These are phyloP conservation scores for Tigriopus japonicus DNA, from an alignment of 1,140 invertebrate genomes.

Conservation along the genomic window DNA sequence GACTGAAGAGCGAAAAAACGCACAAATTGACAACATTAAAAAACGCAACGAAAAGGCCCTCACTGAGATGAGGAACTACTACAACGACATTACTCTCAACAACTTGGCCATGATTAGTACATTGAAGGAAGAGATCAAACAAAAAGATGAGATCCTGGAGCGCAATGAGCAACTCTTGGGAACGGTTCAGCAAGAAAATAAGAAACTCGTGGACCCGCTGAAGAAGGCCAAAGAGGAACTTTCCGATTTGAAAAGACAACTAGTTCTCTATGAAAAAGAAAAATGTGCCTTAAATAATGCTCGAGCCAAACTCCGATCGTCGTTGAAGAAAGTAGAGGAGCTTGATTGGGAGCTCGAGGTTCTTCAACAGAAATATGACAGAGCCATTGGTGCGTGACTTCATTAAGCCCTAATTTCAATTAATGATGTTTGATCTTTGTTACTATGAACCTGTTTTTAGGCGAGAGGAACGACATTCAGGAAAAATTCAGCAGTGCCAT, in stretches of 20 bases:
- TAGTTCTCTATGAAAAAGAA: slow-evolving; percentile 7
- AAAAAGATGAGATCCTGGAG: slow-evolving; percentile 8
- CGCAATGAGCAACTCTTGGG: slow-evolving; percentile 2
- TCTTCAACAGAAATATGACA: slow-evolving; percentile 8
- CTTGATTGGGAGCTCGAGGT: slow-evolving; percentile 7
- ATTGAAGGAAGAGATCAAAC: slow-evolving; percentile 9
- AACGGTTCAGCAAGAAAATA: slow-evolving; percentile 9
- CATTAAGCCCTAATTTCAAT: not conserved
- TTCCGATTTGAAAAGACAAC: not conserved
- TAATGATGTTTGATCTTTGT: not conserved
- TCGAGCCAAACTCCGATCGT: slow-evolving; percentile 3
- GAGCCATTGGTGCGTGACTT: not conserved
- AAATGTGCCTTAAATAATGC: slow-evolving; percentile 3
- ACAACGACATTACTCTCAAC: slow-evolving; percentile 78
- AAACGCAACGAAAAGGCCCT: slow-evolving; percentile 65
- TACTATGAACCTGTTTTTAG: not conserved
- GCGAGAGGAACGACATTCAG: slow-evolving; percentile 12
- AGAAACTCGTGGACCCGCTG: slow-evolving; percentile 2
- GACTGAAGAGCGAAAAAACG: slow-evolving; percentile 73
- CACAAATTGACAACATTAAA: slow-evolving; percentile 56
- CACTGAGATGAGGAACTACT: slow-evolving; percentile 74
- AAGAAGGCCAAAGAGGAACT: slow-evolving; percentile 11
- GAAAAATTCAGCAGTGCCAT: slow-evolving; percentile 10
- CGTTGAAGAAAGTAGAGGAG: slow-evolving; percentile 2
- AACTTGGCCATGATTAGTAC: slow-evolving; percentile 52